Base-by-base conservation (phyloP, 2,888 invertebrate genomes). In the Himalopsyche kuldschensis region DNA sequence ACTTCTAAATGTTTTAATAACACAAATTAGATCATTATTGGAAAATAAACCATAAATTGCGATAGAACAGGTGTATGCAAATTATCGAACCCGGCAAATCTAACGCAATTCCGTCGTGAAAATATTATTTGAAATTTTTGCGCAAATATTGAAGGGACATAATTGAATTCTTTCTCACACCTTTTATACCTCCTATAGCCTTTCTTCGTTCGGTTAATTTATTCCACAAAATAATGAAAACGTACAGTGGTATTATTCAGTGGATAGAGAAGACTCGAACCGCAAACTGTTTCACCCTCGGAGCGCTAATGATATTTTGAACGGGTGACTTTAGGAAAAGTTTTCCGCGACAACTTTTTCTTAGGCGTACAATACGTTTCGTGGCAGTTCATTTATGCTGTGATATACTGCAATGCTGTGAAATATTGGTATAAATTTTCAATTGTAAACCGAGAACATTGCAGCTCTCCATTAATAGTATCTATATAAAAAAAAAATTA, bases 281-380 rank as follows among this genome's bases (percentile, higher is more conserved):
- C 76, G 15, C 76, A 76, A 76, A 76, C 76, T 76, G 35, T 32
- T 76, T 32, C 76, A 35, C 77, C 41, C 30, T 17, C 30, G 4
- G 15, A 79, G 84, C 69, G 83, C 85, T 86, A 86, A 86, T 86
- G 85, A 86, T 86, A 86, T 86, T 86, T 86, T 86, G 85, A 86
- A 82, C 83, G 84, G 80, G 81, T 77, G 82, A 85, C 82, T 79
- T 69, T 81, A 27, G 63, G 78, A 79, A 79, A 41, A 81, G 83
- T 69, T 30, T 30, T 30, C 27, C 63, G 24, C 63, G 63, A 24
- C 63, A 85, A 30, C 84, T 85, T 85, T 75, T 63, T 77, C 77
- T 24, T 55, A 48, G 46, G 47, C 48, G 76, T 55, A 78, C n/a
- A 69, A 48, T 17, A 63, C 78, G 8, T 31, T 63, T 31, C 31